Evolutionary conservation across 2,797 vertebrate genomes (phyloP).

Genomic region (Lutjanus campechanus): DNA sequence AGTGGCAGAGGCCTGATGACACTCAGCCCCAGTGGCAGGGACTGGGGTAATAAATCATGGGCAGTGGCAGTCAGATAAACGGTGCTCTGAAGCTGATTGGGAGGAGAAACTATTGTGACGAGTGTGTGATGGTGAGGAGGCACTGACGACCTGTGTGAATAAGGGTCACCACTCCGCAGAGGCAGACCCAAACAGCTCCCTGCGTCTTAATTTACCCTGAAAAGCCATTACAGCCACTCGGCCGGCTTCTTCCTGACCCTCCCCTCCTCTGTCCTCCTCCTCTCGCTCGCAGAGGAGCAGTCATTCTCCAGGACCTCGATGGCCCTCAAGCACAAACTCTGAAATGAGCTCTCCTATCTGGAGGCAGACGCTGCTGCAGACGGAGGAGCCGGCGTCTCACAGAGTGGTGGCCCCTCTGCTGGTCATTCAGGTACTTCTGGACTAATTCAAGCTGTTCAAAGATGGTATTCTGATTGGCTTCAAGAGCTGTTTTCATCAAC

Average conservation of each 20-base stretch:
- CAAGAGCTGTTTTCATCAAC: constrained; percentile 3
- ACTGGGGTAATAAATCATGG: constrained; percentile 82
- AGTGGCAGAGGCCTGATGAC: constrained; percentile 83
- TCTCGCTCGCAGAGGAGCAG: constrained; percentile 37
- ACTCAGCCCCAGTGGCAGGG: constrained; percentile 80
- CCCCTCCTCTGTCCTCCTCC: constrained; percentile 42
- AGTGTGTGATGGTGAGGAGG: constrained; percentile 72
- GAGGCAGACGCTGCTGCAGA: constrained; percentile 38
- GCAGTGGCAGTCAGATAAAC: constrained; percentile 83
- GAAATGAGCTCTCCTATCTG: constrained; percentile 70
- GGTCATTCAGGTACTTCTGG: constrained; percentile 50
- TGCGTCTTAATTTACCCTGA: constrained; percentile 82
- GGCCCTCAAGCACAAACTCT: constrained; percentile 67
- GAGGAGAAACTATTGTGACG: constrained; percentile 84
- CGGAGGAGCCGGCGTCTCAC: constrained; percentile 38
- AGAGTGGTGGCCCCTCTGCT: constrained; percentile 65
- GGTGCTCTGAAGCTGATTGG: constrained; percentile 76
- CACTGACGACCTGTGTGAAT: constrained; percentile 75
- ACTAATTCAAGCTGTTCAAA: constrained; percentile 32
- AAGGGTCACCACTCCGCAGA: constrained; percentile 77
- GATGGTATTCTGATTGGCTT: neutral
- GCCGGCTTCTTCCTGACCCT: constrained; percentile 68
- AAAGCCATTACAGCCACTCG: constrained; percentile 80
- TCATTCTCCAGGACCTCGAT: constrained; percentile 68
- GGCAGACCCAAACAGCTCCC: constrained; percentile 75